A percentile compares a stretch with the other conserved stretches of the same genome.
These are phyloP conservation scores for Cryptophagus acutangulus DNA, from an alignment of 2,888 invertebrate species.

Conservation along the genomic window DNA sequence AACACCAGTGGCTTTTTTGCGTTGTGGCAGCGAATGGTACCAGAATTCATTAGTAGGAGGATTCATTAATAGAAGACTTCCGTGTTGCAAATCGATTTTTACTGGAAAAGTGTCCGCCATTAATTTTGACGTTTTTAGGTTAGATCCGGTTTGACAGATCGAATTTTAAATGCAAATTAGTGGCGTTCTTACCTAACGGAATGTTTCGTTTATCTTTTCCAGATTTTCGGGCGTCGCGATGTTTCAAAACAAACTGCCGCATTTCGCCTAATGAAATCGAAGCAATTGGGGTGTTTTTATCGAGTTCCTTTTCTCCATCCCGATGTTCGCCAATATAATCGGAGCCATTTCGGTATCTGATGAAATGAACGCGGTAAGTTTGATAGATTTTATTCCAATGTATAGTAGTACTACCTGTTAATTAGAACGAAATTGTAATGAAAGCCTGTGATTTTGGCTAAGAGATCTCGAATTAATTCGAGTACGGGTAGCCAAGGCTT, in stretches of 20 bases:
- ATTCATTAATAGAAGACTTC: conserved; percentile 65
- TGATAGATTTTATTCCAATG: conserved; percentile 5
- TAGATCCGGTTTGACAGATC: no score
- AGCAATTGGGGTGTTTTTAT: conserved; percentile 58
- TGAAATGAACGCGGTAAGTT: conserved; percentile 11
- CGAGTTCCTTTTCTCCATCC: conserved; percentile 65
- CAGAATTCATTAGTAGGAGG: conserved; percentile 65
- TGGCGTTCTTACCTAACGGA: conserved; percentile 49
- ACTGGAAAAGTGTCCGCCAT: no score
- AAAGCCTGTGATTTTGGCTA: conserved; percentile 51
- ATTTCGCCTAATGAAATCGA: conserved; percentile 63
- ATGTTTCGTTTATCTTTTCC: conserved; percentile 48
- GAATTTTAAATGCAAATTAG: no score
- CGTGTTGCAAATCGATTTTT: conserved; percentile 58
- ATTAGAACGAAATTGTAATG: conserved; percentile 63
- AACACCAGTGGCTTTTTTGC: conserved; percentile 53
- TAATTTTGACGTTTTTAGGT: no score
- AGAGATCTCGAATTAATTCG: conserved; percentile 50
- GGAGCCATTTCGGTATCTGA: conserved; percentile 61
- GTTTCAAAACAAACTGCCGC: conserved; percentile 61
- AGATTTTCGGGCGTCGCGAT: conserved; percentile 53
- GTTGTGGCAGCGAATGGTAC: conserved; percentile 64
- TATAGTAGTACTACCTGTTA: conserved; percentile 53
- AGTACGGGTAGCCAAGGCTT: conserved; percentile 58
- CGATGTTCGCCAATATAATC: conserved; percentile 70